These are phyloP conservation scores for Dendropsophus ebraccatus DNA, from an alignment of 2,113 vertebrate genomes.

Conservation along the genomic window DNA sequence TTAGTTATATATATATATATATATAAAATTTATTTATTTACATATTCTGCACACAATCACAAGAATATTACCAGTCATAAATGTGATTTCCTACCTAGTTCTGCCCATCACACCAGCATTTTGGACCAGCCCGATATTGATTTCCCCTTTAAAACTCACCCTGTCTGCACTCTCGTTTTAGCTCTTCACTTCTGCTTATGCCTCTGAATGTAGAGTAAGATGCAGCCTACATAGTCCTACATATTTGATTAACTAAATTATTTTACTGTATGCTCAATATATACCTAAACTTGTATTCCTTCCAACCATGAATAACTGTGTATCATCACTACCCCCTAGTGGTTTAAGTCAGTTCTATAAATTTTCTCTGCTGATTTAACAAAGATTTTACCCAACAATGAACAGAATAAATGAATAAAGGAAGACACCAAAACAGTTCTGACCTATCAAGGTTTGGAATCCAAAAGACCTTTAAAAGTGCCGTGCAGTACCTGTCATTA, in stretches of 20 bases:
- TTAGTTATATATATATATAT: too few species aligned
- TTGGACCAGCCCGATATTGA: not conserved
- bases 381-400: too few species aligned
- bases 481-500: too few species aligned
- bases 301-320: not conserved
- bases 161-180: not conserved
- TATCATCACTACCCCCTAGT: not conserved
- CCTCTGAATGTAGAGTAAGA: not conserved
- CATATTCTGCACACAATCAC: too few species aligned
- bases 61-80: not conserved
- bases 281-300: not conserved
- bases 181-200: not conserved
- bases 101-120: not conserved
- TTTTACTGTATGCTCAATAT: not conserved
- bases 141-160: not conserved
- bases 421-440: too few species aligned
- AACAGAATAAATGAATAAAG: too few species aligned
- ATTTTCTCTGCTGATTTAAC: too few species aligned
- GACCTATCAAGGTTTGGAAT: too few species aligned
- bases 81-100: not conserved
- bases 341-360: not conserved
- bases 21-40: too few species aligned
- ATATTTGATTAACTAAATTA: not conserved
- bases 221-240: not conserved
- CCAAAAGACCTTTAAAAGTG: too few species aligned